These are phyloP conservation scores for Bombyx mori DNA, from an alignment of 1,140 invertebrate genomes.

Conservation along the genomic window DNA sequence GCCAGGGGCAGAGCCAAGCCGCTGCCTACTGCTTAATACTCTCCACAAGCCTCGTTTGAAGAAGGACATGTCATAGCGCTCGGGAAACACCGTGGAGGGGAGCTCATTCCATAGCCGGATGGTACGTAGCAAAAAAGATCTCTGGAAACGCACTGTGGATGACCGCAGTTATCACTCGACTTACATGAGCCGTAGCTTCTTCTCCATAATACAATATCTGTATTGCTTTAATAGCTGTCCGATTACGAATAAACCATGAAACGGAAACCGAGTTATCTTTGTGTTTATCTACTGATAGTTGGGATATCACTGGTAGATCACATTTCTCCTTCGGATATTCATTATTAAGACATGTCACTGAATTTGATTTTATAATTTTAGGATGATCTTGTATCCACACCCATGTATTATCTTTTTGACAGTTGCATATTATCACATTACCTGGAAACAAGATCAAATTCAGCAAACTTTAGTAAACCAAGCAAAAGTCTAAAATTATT, in stretches of 20 bases:
- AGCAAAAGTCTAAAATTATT: background rate
- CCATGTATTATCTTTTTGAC: slow-evolving; percentile 63
- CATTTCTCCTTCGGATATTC: slow-evolving; percentile 59
- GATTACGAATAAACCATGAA: slow-evolving; percentile 60
- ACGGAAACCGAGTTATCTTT: slow-evolving; percentile 60
- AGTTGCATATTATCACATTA: slow-evolving; percentile 55
- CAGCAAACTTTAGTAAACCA: background rate
- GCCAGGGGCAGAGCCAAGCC: too few species aligned
- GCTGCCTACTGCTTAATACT: too few species aligned
- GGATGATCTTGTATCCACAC: slow-evolving; percentile 66
- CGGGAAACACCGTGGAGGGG: too few species aligned
- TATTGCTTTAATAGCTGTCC: slow-evolving; percentile 54
- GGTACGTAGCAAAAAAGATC: too few species aligned
- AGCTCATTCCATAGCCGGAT: too few species aligned
- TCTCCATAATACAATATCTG: slow-evolving; percentile 58
- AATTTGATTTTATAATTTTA: slow-evolving; percentile 51
- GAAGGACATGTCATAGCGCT: too few species aligned
- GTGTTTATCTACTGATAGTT: slow-evolving; percentile 58
- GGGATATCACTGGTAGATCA: slow-evolving; percentile 53
- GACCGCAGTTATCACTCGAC: slow-evolving; percentile 11
- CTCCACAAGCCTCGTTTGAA: too few species aligned
- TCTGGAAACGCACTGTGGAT: too few species aligned
- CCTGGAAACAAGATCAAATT: slow-evolving; percentile 30
- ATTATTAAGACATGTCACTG: slow-evolving; percentile 45
- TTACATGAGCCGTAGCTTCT: slow-evolving; percentile 42